Evolutionary conservation across 2,888 invertebrate genomes (phyloP).

Genomic region (Tipula vernalis): DNA sequence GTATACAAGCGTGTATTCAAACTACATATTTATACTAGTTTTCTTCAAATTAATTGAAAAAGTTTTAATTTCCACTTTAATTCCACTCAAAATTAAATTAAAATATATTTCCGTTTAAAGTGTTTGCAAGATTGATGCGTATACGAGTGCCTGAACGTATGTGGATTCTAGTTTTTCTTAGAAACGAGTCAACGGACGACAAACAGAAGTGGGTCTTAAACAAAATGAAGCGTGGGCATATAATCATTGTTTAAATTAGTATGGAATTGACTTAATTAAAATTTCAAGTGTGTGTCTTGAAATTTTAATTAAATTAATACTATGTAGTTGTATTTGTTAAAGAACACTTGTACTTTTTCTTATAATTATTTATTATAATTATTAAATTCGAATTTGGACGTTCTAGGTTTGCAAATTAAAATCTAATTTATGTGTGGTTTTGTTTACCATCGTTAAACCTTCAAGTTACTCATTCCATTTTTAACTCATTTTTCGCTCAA

Average conservation of each 20-base stretch:
- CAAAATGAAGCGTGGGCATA: background rate
- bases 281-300: background rate
- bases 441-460: too few species aligned
- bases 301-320: too few species aligned
- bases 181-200: background rate
- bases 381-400: too few species aligned
- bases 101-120: background rate
- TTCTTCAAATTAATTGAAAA: background rate
- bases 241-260: background rate
- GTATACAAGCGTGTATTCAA: background rate
- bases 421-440: too few species aligned
- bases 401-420: too few species aligned
- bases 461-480: too few species aligned
- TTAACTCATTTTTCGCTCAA: too few species aligned
- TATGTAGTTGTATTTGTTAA: background rate
- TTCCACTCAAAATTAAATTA: background rate
- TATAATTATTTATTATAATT: too few species aligned
- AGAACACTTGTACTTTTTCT: background rate
- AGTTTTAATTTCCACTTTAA: background rate
- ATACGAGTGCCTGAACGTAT: background rate
- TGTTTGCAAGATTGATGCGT: background rate
- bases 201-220: background rate
- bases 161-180: background rate
- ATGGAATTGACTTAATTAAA: background rate
- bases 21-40: background rate